Base-by-base conservation (phyloP, 2,113 vertebrate species). In the Sakesphorus luctuosus region DNA sequence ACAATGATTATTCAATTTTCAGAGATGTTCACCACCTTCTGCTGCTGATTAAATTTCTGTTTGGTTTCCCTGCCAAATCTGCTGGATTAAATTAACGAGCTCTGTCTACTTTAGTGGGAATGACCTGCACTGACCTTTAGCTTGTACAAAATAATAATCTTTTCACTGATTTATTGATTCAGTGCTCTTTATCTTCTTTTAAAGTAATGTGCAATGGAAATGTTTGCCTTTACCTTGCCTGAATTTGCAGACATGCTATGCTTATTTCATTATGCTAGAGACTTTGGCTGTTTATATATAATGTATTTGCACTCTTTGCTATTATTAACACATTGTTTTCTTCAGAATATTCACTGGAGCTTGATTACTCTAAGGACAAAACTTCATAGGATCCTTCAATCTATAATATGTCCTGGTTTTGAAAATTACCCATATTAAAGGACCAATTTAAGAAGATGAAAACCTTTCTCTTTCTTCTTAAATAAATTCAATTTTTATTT, bases 121-220 rank as follows among this genome's bases (percentile, higher is more conserved):
- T 98, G 97, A 98, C 96, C 97, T 93, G 94, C 73, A 74, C 84
- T 94, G 94, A 97, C 97, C 97, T 98, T 98, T 96, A 98, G 84
- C 94, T 98, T 98, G 97, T 97, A 97, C 92, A 96, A 97, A 98
- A 98, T 98, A 98, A 98, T 97, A 97, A 98, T 98, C 94, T 98
- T 96, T 98, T 96, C 97, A 97, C 96, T 96, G 97, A 98, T 98
- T 98, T 98, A 98, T 98, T 97, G 98, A 98, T 98, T 96, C 86
- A 83, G 38, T 66, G 40, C 62, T 96, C 92, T 97, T 98, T 97
- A 97, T 97, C 95, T 95, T 97, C 93, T 96, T 82, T 96, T 97
- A 97, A 98, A 97, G 91, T 96, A 96, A 97, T 84, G 82, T 94
- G 77, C 79, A 93, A 81, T 91, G 95, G 91, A 96, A 97, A 97